Evolutionary conservation across 2,888 invertebrate species (phyloP).

Genomic region (Coleophora flavipennella): DNA sequence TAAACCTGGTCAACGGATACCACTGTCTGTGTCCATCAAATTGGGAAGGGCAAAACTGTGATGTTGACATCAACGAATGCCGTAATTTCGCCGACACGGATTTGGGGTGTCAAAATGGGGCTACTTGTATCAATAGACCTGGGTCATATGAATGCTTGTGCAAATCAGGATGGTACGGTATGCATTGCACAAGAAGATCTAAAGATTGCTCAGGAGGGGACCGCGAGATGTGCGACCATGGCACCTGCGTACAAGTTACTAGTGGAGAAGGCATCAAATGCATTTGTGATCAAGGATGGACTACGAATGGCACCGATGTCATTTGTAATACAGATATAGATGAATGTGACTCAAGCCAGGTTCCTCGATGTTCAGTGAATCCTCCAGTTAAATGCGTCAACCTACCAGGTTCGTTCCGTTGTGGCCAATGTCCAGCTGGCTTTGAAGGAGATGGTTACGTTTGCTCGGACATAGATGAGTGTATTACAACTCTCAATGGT

Average conservation of each 20-base stretch:
- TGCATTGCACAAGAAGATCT: slow-evolving; percentile 83
- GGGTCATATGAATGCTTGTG: slow-evolving; percentile 90
- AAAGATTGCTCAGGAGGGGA: slow-evolving; percentile 82
- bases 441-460: slow-evolving; percentile 89
- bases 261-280: slow-evolving; percentile 80
- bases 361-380: slow-evolving; percentile 83
- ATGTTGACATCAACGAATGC: slow-evolving; percentile 91
- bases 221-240: slow-evolving; percentile 89
- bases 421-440: slow-evolving; percentile 90
- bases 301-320: slow-evolving; percentile 76
- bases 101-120: slow-evolving; percentile 94
- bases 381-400: slow-evolving; percentile 91
- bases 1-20: slow-evolving; percentile 79
- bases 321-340: slow-evolving; percentile 89
- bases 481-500: slow-evolving; percentile 85
- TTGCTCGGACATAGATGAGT: slow-evolving; percentile 93
- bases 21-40: slow-evolving; percentile 81
- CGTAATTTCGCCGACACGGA: slow-evolving; percentile 84
- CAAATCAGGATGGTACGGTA: slow-evolving; percentile 82
- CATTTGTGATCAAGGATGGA: slow-evolving; percentile 92
- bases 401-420: slow-evolving; percentile 89
- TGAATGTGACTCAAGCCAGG: slow-evolving; percentile 81
- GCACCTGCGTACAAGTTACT: slow-evolving; percentile 81
- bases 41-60: slow-evolving; percentile 82
- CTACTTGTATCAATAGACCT: slow-evolving; percentile 83